Percentiles rank a stretch among this genome's conserved stretches.
Evolutionary conservation across 2,797 vertebrate species (phyloP).

Genomic region (Myotis daubentonii): DNA sequence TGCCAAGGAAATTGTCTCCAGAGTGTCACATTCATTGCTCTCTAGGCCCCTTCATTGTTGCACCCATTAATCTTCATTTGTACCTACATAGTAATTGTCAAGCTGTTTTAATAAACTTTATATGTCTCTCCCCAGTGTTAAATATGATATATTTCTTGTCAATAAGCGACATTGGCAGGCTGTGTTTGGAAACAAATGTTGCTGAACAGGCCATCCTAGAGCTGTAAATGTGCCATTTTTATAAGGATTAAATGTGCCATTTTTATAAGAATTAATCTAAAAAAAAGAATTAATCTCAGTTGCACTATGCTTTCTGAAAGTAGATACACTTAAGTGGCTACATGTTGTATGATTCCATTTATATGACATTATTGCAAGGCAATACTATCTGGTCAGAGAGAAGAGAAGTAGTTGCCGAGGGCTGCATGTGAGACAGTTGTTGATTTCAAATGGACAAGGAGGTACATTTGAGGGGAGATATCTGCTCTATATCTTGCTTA

Average conservation of each 20-base stretch:
- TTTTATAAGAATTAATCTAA: no score
- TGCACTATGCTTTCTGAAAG: neutral
- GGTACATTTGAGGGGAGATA: neutral
- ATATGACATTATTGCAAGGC: neutral
- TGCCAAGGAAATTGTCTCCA: slow-evolving; percentile 1
- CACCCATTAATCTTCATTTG: slow-evolving; percentile 20
- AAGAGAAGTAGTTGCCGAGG: neutral
- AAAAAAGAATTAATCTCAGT: neutral
- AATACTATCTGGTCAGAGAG: neutral
- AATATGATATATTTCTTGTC: slow-evolving; percentile 35
- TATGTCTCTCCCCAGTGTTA: neutral
- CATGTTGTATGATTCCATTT: neutral
- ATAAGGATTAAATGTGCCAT: neutral
- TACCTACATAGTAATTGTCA: neutral
- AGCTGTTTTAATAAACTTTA: slow-evolving; percentile 32
- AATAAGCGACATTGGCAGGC: neutral
- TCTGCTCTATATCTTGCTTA: neutral
- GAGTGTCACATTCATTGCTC: neutral
- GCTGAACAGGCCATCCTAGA: neutral
- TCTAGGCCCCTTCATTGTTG: neutral
- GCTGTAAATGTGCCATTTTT: neutral
- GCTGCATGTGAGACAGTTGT: neutral
- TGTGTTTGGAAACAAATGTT: slow-evolving; percentile 10
- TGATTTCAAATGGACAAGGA: neutral
- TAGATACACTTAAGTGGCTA: neutral